These are phyloP conservation scores for Synanthedon formicaeformis DNA, from an alignment of 2,888 invertebrate species.

Conservation along the genomic window DNA sequence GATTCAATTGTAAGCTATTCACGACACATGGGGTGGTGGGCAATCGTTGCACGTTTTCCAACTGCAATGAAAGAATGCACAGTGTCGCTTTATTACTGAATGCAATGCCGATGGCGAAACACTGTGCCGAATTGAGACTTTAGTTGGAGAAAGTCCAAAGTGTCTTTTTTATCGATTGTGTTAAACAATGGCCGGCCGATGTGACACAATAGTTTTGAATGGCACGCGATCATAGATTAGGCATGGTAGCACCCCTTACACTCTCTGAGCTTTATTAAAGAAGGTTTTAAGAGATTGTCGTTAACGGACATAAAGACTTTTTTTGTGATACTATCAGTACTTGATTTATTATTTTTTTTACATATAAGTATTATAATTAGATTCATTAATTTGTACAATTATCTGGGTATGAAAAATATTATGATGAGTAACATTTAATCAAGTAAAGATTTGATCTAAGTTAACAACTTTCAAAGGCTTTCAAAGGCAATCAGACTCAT, in stretches of 20 bases:
- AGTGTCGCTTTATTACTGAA: background rate
- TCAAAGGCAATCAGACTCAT: too few relatives aligned
- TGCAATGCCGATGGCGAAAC: background rate
- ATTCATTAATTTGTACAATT: too few relatives aligned
- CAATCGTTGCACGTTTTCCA: background rate
- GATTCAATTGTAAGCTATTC: slow-evolving; percentile 34
- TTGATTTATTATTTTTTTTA: too few relatives aligned
- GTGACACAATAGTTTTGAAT: slow-evolving; percentile 61
- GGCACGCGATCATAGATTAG: slow-evolving; percentile 65
- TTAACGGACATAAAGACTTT: background rate
- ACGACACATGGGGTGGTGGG: slow-evolving; percentile 4
- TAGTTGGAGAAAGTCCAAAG: slow-evolving; percentile 56
- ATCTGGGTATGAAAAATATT: too few relatives aligned
- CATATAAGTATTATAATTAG: too few relatives aligned
- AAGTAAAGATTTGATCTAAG: too few relatives aligned
- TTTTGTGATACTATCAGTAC: too few relatives aligned
- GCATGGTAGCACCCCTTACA: slow-evolving; percentile 37
- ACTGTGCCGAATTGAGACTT: slow-evolving; percentile 9
- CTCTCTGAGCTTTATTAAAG: slow-evolving; percentile 5
- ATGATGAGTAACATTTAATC: too few relatives aligned
- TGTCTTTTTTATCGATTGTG: slow-evolving; percentile 57
- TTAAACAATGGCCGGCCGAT: slow-evolving; percentile 52
- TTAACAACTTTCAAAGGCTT: too few relatives aligned
- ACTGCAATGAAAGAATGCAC: background rate
- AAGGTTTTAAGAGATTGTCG: background rate